A percentile compares a stretch with the other conserved stretches of the same genome.
phyloP scores from a whole-genome alignment of 2,797 vertebrate genomes.

The Schizopygopsis pylzovi region DNA sequence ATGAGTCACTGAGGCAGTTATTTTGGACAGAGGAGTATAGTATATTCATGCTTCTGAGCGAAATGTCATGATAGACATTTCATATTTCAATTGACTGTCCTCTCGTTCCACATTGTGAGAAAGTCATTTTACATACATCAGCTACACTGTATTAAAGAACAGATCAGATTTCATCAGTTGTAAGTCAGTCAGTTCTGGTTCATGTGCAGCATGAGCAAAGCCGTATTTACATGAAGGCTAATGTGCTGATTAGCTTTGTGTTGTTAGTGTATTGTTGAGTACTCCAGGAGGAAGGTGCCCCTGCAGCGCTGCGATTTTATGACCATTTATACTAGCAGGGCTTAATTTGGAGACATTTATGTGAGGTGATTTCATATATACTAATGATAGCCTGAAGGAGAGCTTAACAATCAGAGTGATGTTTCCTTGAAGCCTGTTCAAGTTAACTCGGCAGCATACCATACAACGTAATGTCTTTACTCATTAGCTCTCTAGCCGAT shows the following conservation, averaged over 20 bases:
- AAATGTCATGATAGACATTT: slow-evolving; percentile 6
- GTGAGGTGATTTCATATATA: slow-evolving; percentile 46
- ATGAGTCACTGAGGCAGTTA: neutral
- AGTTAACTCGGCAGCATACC: slow-evolving; percentile 11
- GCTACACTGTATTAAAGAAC: neutral
- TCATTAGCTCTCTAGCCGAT: slow-evolving; percentile 21
- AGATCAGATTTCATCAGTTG: neutral
- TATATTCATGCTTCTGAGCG: neutral
- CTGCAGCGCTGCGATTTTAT: slow-evolving; percentile 20
- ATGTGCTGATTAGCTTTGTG: slow-evolving; percentile 63
- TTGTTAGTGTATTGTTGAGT: slow-evolving; percentile 55
- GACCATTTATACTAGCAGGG: slow-evolving; percentile 49
- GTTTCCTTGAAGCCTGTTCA: slow-evolving; percentile 38
- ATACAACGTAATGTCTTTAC: neutral
- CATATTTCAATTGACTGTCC: neutral
- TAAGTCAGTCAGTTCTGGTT: neutral
- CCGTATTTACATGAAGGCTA: neutral
- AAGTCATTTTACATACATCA: neutral
- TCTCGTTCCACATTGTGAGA: neutral
- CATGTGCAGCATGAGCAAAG: neutral
- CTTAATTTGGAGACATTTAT: slow-evolving; percentile 40
- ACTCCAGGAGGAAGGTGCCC: slow-evolving; percentile 48
- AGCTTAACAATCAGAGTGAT: slow-evolving; percentile 26
- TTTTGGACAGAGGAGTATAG: neutral
- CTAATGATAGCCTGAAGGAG: slow-evolving; percentile 52